Base-by-base conservation (phyloP, 1,140 invertebrate genomes). In the Sycobia sp. region DNA sequence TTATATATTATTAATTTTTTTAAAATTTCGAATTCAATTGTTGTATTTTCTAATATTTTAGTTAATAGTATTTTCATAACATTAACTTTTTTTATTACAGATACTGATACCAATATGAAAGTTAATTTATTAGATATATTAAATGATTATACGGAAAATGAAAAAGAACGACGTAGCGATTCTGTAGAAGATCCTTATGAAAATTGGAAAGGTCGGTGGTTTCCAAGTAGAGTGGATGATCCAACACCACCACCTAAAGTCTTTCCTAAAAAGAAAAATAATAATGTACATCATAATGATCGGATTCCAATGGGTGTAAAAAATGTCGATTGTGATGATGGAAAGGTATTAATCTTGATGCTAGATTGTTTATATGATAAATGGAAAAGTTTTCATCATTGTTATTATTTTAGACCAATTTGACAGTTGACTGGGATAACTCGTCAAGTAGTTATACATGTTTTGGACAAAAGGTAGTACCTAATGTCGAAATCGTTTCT, bases 361-460 rank as follows among this genome's bases (percentile, higher is more conserved):
- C 49, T 51, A 57, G n/a, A n/a, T n/a, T n/a, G n/a, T 60, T 51
- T 55, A 53, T 56, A 39, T 29, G 1, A 29, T 44, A 20, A 32
- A 32, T 11, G 14, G 13, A 47, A 47, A 47, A 27, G 1, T 47
- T 4, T 29, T 66, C 59, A 47, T 32, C 13, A 60, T 32, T 32
- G 29, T 46, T 46, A 25, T 69, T 58, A 61, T 73, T 67, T 65
- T 74, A 93, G 91, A 84, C 79, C 13, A 87, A 90, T 67, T 76
- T 94, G 25, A 78, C 80, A 10, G 68, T 89, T 1, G 92, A 94
- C 75, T 93, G 89, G 88, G 81, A 90, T 78, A 76, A 83, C n/a
- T 85, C 85, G 39, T 80, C 86, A 23, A 72, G 83, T 43, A 85
- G 87, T 66, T 86, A 91, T 65, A 90, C 88, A 2, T 92, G 90